Evolutionary conservation across 2,888 invertebrate species (phyloP), one percentile per base, ranked within the genome.

Genomic region (Lycia hirtaria): DNA sequence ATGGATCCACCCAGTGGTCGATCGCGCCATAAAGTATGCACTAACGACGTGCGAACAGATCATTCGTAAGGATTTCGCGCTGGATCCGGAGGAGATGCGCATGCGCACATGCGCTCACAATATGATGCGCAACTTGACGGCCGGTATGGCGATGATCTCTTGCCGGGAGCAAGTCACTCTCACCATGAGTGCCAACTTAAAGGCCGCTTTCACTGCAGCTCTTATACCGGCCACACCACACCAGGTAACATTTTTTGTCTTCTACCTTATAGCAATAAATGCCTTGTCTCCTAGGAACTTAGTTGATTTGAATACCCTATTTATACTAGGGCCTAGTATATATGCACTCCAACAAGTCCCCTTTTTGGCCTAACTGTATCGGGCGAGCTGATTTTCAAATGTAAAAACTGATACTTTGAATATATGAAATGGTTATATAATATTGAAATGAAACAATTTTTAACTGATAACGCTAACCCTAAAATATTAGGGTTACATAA

Each of bases 111-210:
- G 98, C 3, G 98, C 98, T 0, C 98, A 99, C 79, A 97, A 97
- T 83, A 98, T 99, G 98, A 98, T 98, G 73, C 94, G 98, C 17
- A 97, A 98, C 86, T 93, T 99, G 72, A 98, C 98, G 0, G 98
- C 98, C 10, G 99, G 98, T 30, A 98, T 99, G 97, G 98, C 99
- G 3, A 98, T 99, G 96, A 99, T 99, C 56, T 99, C 99, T 0
- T 99, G 98, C 81, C 94, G 98, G 58, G 99, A 99, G 87, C 98
- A 98, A 73, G 92, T 96, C 56, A 93, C 97, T 10, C 94, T 96
- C 45, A 96, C 98, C 1, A 97, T 99, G 65, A 96, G 95, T 75
- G 95, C 95, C 44, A 98, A 98, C 81, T 88, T 99, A 73, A 98
- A 98, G 79, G 95, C 95, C 57, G 96, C 97, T 0, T 96, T 98